Evolutionary conservation across 2,797 vertebrate species (phyloP).

Genomic region (Chiloscyllium punctatum): DNA sequence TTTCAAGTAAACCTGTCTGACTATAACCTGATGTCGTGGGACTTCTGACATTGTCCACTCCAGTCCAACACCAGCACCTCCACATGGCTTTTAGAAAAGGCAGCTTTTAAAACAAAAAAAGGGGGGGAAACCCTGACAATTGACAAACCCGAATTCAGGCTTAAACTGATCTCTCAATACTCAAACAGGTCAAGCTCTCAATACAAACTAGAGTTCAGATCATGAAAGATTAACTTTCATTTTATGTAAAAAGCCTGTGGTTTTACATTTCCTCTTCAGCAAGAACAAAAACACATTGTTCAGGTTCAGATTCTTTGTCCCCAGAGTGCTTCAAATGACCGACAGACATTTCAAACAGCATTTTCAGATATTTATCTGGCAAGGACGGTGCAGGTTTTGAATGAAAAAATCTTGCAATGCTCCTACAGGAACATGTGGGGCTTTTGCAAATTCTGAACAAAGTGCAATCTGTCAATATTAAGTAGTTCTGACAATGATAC

Average conservation of each 20-base stretch:
- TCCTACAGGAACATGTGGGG: background rate
- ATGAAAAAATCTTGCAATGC: background rate
- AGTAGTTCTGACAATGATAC: background rate
- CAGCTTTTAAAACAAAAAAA: background rate
- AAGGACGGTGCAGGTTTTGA: background rate
- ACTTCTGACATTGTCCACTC: too few species aligned
- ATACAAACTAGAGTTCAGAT: background rate
- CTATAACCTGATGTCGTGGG: too few species aligned
- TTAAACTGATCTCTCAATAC: too few species aligned
- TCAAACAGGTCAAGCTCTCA: background rate
- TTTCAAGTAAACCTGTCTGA: too few species aligned
- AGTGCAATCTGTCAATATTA: background rate
- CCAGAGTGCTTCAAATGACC: background rate
- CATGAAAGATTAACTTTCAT: background rate
- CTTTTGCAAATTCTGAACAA: background rate
- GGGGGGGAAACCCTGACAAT: background rate
- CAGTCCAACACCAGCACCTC: too few species aligned
- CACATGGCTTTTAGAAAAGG: background rate
- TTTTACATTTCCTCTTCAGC: background rate
- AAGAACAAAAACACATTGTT: background rate
- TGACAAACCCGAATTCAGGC: background rate
- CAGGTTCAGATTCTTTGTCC: background rate
- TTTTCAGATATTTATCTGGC: background rate
- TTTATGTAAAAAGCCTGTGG: background rate
- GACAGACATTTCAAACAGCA: background rate